A percentile compares a stretch with the other conserved stretches of the same genome.
These are phyloP conservation scores for Trichacis sp. DNA, from an alignment of 2,888 invertebrate genomes.

Conservation along the genomic window DNA sequence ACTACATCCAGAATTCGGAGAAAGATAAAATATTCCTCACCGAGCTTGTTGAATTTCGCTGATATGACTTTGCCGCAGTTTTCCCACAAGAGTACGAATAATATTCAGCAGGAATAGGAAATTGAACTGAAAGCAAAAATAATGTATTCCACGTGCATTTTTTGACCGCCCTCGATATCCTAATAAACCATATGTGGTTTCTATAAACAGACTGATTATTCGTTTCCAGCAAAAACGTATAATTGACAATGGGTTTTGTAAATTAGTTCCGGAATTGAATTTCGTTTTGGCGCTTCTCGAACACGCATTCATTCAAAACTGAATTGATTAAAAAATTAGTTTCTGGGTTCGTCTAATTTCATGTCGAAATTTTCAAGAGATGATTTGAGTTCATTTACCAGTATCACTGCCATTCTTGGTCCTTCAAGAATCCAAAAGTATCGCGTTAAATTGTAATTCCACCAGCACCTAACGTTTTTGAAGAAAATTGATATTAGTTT, in stretches of 20 bases:
- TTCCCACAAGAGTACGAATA: conserved; percentile 81
- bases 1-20: too few species aligned
- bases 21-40: conserved; percentile 68
- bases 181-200: too few species aligned
- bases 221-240: too few species aligned
- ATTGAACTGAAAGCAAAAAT: conserved; percentile 75
- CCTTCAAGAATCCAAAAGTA: conserved; percentile 94
- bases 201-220: conserved; percentile 45
- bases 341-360: too few species aligned
- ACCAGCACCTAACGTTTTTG: conserved; percentile 77
- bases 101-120: conserved; percentile 84
- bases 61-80: conserved; percentile 79
- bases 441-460: conserved; percentile 83
- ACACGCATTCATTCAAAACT: too few species aligned
- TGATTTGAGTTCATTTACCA: too few species aligned
- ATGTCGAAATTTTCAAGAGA: too few species aligned
- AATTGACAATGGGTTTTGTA: too few species aligned
- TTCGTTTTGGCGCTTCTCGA: too few species aligned
- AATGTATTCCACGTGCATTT: background rate
- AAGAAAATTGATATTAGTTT: conserved; percentile 18
- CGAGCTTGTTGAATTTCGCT: conserved; percentile 82
- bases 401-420: conserved; percentile 82
- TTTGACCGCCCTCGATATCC: too few species aligned
- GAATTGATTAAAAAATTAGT: too few species aligned
- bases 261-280: too few species aligned